Evolutionary conservation across 2,888 invertebrate species (phyloP), one percentile per base, ranked within the genome.

Genomic region (Eretmocerus hayati): DNA sequence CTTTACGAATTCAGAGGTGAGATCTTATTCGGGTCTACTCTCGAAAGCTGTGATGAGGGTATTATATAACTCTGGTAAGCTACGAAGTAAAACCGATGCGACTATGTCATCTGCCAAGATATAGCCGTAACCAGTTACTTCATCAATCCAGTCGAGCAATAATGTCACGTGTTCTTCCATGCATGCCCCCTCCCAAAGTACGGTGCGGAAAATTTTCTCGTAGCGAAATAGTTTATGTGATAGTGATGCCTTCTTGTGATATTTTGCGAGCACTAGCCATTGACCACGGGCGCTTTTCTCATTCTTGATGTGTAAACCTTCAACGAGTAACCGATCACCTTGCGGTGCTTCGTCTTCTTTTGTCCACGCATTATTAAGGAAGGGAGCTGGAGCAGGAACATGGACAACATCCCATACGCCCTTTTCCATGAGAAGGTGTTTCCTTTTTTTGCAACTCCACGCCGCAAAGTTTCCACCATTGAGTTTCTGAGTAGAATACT

Each of bases 151-250:
- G 32, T 56, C 41, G 22, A 43, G 44, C 50, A 63, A 57, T n/a
- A 30, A 42, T 8, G 39, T 48, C 1, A 60, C 49, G 30, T 60
- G 60, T 19, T 56, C 43, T 47, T 58, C 54, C 54, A 59, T 56
- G 43, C 49, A 35, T 8, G 48, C 56, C 40, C 30, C 31, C 42
- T 56, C 54, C 3, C 15, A 16, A n/a, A 57, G 35, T 33, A 49
- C 52, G 40, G 47, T 36, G 21, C 39, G 48, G 40, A 52, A 56
- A 19, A 58, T 47, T 36, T 44, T 39, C 40, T 46, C 43, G 39
- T 49, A 37, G 8, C 56, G 31, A 31, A 39, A 52, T n/a, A 56
- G 48, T 50, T 53, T 54, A 40, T 39, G 52, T 21, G 53, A 47
- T 8, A 56, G 22, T 2, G 56, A 53, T 22, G 55, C n/a, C 48